A percentile compares a stretch with the other conserved stretches of the same genome.
Conservation (phyloP, 2,113 vertebrate genomes). For the Macquaria ambigua region DNA sequence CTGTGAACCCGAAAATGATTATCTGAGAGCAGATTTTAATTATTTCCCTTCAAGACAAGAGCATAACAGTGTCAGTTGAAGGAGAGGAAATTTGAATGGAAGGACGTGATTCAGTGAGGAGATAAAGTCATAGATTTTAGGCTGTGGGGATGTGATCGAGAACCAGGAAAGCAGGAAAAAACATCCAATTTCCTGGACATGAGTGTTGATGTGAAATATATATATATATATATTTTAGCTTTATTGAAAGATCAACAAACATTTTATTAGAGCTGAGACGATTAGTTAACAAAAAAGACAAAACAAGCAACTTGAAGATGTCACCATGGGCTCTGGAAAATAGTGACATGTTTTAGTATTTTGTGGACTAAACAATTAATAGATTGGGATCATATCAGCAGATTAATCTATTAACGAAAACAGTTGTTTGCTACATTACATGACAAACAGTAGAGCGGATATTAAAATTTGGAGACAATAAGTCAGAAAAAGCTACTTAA, state of each 20-base stretch:
- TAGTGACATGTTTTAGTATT: background rate
- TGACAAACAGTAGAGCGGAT: too few relatives aligned
- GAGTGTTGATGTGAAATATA: too few relatives aligned
- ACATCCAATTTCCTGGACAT: background rate
- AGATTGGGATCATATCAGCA: too few relatives aligned
- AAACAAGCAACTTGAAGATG: background rate
- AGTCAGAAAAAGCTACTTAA: too few relatives aligned
- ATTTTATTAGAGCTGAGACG: background rate
- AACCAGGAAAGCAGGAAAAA: background rate
- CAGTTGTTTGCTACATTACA: too few relatives aligned
- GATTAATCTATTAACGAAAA: background rate
- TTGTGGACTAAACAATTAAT: background rate
- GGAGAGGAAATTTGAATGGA: background rate
- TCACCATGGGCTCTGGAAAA: background rate
- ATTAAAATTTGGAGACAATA: too few relatives aligned
- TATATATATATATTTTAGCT: too few relatives aligned
- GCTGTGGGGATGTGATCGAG: background rate
- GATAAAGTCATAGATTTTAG: background rate
- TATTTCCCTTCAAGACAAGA: background rate
- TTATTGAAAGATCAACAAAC: background rate
- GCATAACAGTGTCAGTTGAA: background rate
- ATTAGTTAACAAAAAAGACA: background rate
- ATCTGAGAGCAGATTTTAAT: constrained; percentile 4
- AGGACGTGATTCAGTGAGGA: background rate
- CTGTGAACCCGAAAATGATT: background rate